These are phyloP conservation scores for Apodemus sylvaticus DNA, from an alignment of 2,113 vertebrate genomes.

Conservation along the genomic window DNA sequence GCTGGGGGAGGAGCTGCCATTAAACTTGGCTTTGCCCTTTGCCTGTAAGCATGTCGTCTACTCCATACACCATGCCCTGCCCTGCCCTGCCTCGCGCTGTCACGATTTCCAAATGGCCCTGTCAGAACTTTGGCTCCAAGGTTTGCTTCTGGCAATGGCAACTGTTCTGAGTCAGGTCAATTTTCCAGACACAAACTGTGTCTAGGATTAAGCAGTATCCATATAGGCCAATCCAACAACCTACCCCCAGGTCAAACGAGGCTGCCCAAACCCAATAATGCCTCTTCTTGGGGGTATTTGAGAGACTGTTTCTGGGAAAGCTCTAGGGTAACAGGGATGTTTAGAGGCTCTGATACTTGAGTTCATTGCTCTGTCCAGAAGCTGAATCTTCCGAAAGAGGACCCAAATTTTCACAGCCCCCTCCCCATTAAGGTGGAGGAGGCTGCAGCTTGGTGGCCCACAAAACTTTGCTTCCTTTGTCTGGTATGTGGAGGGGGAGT, in stretches of 20 bases:
- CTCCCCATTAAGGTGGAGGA: not conserved
- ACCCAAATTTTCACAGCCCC: not conserved
- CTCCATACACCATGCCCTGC: no score
- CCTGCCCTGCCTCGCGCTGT: not conserved
- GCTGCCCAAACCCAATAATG: rapidly evolving
- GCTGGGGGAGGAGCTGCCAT: not conserved
- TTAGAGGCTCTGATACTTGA: constrained; percentile 19
- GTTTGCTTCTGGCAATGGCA: not conserved
- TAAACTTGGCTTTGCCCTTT: not conserved
- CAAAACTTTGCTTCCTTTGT: constrained; percentile 69
- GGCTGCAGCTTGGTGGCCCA: constrained; percentile 8
- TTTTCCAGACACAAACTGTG: not conserved
- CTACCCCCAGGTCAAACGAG: not conserved
- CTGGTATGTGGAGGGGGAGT: not conserved
- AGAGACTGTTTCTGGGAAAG: not conserved
- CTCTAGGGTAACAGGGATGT: not conserved
- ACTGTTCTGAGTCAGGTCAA: not conserved
- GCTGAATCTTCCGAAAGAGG: not conserved
- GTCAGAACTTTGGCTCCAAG: no score
- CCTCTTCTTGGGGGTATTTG: not conserved
- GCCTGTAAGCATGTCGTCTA: not conserved
- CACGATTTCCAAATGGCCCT: not conserved
- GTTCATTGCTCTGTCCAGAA: not conserved
- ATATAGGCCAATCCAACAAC: not conserved
- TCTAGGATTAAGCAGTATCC: not conserved